Percentiles rank a stretch among this genome's conserved stretches.
Evolutionary conservation across 1,140 invertebrate genomes (phyloP).

Genomic region (Archegozetes longisetosus): DNA sequence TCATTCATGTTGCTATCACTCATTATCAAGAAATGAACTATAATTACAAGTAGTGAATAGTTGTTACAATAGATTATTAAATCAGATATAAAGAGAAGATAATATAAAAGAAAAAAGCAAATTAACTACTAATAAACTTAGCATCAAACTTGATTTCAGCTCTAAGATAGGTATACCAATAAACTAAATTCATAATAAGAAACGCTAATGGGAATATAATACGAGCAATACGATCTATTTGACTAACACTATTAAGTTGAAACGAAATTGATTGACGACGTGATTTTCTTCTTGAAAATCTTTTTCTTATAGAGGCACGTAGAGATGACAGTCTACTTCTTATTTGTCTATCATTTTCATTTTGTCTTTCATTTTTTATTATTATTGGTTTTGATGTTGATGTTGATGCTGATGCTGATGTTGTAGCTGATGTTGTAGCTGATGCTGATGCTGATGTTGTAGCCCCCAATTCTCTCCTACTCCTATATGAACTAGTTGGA

Average conservation of each 20-base stretch:
- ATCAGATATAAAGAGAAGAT: no score
- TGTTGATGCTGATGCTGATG: not conserved
- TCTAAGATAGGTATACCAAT: slow-evolving; percentile 53
- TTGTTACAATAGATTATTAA: no score
- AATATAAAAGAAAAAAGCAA: no score
- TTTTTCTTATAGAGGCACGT: slow-evolving; percentile 14
- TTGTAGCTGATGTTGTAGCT: not conserved
- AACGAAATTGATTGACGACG: slow-evolving; percentile 11
- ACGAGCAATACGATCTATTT: slow-evolving; percentile 54
- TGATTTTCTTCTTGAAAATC: slow-evolving; percentile 5
- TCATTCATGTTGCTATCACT: no score
- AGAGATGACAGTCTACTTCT: not conserved
- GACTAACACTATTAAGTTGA: slow-evolving; percentile 51
- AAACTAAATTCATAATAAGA: slow-evolving; percentile 55
- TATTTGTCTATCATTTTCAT: not conserved
- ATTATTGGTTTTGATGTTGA: not conserved
- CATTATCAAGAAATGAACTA: no score
- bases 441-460: not conserved
- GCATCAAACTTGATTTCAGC: slow-evolving; percentile 5
- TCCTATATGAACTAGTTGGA: no score
- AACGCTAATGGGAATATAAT: slow-evolving; percentile 58
- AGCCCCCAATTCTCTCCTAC: no score
- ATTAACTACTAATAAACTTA: no score
- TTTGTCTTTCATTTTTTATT: not conserved
- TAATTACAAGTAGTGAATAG: no score